A percentile compares a stretch with the other conserved stretches of the same genome.
These are phyloP conservation scores for Empis livida DNA, from an alignment of 2,888 invertebrate species.

Conservation along the genomic window DNA sequence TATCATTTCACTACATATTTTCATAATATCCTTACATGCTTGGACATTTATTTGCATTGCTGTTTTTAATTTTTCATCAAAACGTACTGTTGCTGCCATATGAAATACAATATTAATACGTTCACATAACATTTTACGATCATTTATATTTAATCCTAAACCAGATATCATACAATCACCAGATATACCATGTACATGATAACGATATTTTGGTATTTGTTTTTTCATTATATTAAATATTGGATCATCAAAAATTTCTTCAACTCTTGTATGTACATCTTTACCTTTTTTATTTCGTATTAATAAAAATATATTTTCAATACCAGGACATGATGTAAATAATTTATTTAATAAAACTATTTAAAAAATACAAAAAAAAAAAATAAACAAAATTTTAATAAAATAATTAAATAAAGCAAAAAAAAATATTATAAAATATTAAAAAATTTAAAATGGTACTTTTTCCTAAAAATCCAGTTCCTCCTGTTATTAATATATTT, in stretches of 20 bases:
- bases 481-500: constrained; percentile 47
- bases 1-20: constrained; percentile 50
- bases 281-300: constrained; percentile 48
- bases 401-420: background rate
- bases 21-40: constrained; percentile 50
- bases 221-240: constrained; percentile 39
- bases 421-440: no score
- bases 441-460: no score
- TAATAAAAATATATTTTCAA: constrained; percentile 41
- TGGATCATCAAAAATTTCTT: constrained; percentile 53
- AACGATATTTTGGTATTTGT: constrained; percentile 41
- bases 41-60: constrained; percentile 63
- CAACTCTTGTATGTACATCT: constrained; percentile 48
- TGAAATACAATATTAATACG: constrained; percentile 44
- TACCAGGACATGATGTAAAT: constrained; percentile 40
- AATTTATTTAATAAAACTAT: constrained; percentile 46
- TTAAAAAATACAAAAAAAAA: constrained; percentile 4
- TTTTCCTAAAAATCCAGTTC: constrained; percentile 37
- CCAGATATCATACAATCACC: constrained; percentile 42
- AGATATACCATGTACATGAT: constrained; percentile 40
- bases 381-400: background rate
- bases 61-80: constrained; percentile 60
- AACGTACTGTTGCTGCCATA: constrained; percentile 46
- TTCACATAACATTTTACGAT: constrained; percentile 35
- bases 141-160: constrained; percentile 38